Evolutionary conservation across 2,797 vertebrate species (phyloP), one percentile per base, ranked within the genome.

Genomic region (Molossus alvarezi): DNA sequence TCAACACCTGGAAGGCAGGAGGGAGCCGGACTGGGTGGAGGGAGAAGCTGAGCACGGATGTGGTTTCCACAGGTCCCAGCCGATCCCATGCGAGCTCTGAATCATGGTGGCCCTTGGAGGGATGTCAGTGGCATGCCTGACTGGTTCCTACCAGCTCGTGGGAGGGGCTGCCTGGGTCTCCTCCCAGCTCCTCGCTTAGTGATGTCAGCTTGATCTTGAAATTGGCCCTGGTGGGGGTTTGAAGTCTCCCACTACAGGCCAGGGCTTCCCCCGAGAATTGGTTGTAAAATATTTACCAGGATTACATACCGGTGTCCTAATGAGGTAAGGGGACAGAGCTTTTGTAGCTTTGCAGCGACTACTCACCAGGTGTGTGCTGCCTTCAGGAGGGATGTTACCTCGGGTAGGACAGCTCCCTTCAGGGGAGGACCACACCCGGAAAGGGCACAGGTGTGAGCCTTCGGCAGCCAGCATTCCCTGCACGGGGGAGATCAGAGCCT

Each of bases 121-220:
- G n/a, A 3, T 0, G 72, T 1, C 41, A 0, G n/a, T 9, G 72
- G 7, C 0, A 6, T 6, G 25, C 15, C 2, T 9, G 14, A 1
- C 25, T 8, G 20, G 33, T 9, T 71, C 41, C 72, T 3, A 8
- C 27, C 2, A 10, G 83, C 69, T 37, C 13, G 1, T 12, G 57
- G 17, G 33, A 65, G 27, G 23, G 11, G 29, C 58, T 1, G 4
- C 0, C 6, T 13, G 14, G 13, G 3, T 51, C 48, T 51, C 51
- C 41, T 72, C 21, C 88, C 21, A 20, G 18, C 45, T 69, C 51
- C 58, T 33, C 41, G 3, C 20, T 88, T 45, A 2, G 10, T 1
- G 60, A 20, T 6, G 25, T 67, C 77, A 15, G 53, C 20, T 55
- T 33, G 41, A 62, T 76, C 67, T 81, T 13, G 60, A 81, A 29